Evolutionary conservation across 2,888 invertebrate species (phyloP), one percentile per base, ranked within the genome.

Genomic region (Cheilosia urbana): DNA sequence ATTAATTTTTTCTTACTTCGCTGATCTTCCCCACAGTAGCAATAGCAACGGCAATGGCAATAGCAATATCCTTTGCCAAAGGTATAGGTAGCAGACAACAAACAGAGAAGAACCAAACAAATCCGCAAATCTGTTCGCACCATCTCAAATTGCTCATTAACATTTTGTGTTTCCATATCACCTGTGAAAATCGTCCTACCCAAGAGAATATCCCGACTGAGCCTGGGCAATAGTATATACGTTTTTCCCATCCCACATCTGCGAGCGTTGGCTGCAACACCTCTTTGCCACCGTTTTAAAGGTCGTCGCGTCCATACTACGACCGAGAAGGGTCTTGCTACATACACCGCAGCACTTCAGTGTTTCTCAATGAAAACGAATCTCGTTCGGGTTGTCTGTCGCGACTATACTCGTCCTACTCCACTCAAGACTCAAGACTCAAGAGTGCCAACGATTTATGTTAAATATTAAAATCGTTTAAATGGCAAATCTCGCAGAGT

Each of bases 91-190:
- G 6, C 49, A 65, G 71, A 51, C 45, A 45, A 53, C 69, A 68
- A 78, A 53, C 5, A 13, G 42, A 37, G 42, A 71, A 73, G 57
- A 51, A 73, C 37, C 34, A 73, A 80, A 69, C 58, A 80, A 77
- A 85, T 76, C 71, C 62, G 49, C 80, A 91, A 91, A 92, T 92
- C 92, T 91, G 88, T 92, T 92, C 92, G 91, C 92, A 92, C 92
- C 91, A 92, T 92, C 92, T 92, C 91, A 92, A 92, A 92, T 92
- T 92, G 92, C 92, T 92, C 92, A 92, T 92, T 92, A 92, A 92
- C 92, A 92, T 92, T 92, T 92, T 92, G 91, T 91, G 91, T 91
- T 91, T 89, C 90, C 89, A 90, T 92, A 92, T 92, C 92, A 91
- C 90, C 91, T 92, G 92, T 92, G 92, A 92, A 92, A 92, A 92